Evolutionary conservation across 2,797 vertebrate genomes (phyloP), one percentile per base, ranked within the genome.

Genomic region (Kryptopterus vitreolus): DNA sequence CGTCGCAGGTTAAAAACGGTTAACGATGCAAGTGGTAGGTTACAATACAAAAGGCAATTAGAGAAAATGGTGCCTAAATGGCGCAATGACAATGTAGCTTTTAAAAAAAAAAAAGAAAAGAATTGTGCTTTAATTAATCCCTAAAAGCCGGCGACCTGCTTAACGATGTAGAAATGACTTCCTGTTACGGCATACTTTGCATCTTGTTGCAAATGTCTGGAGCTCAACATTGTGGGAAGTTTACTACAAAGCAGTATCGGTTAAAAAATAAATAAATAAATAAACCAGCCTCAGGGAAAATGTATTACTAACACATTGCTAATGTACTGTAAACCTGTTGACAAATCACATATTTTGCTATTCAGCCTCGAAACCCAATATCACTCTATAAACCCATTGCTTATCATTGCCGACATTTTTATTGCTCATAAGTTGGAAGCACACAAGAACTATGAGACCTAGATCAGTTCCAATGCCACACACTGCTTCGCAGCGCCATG

Each of bases 31-130:
- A 18, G 68, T 31, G 46, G 46, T 52, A 57, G 20, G 55, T 11
- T 35, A 35, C 50, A n/a, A n/a, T 33, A 43, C 35, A 74, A 74
- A 59, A 38, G 57, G 38, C 26, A 59, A 58, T 59, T 58, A 43
- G 33, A 74, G 72, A 46, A 55, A 59, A 59, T 59, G 8, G 31
- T 43, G 15, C 35, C n/a, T 46, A 29, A n/a, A n/a, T n/a, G n/a
- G n/a, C 29, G n/a, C 24, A 59, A 26, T 59, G 24, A 59, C 55
- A 59, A 26, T 57, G 33, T 10, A 38, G 52, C 6, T 43, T 74
- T 38, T n/a, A n/a, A n/a, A n/a, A n/a, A n/a, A n/a, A n/a, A n/a
- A n/a, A n/a, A n/a, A n/a, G n/a, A n/a, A n/a, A 58, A 15, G 58
- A 16, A 46, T 24, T 46, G 35, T 75, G n/a, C 35, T 46, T 46